These are phyloP conservation scores for Dorcus hopei DNA, from an alignment of 2,888 invertebrate species.

Conservation along the genomic window DNA sequence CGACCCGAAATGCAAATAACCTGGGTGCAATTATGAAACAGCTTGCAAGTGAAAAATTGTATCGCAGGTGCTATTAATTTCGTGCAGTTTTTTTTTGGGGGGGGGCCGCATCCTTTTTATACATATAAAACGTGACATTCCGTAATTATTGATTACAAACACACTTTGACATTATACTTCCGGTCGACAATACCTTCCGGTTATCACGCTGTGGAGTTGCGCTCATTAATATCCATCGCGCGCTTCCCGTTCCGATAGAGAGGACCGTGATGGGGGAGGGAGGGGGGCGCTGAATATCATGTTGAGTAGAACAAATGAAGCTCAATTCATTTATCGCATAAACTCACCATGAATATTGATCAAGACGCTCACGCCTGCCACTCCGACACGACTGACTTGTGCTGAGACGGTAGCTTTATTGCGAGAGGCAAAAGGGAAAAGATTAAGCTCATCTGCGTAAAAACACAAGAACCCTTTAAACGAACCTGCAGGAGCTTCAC, in stretches of 20 bases:
- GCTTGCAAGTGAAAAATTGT: no score
- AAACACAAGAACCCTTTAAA: no score
- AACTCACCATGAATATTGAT: slow-evolving; percentile 35
- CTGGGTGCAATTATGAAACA: no score
- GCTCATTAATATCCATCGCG: slow-evolving; percentile 2
- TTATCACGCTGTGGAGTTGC: neutral
- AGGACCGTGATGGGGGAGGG: neutral
- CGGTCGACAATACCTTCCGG: slow-evolving; percentile 1
- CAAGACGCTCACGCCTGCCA: slow-evolving; percentile 13
- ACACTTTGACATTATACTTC: neutral
- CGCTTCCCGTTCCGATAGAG: neutral
- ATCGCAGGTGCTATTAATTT: no score
- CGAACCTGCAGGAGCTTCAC: no score
- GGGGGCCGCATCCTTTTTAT: no score
- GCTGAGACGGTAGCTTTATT: slow-evolving; percentile 12
- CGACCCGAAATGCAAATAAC: no score
- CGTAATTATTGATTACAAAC: no score
- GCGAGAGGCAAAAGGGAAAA: neutral
- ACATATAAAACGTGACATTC: no score
- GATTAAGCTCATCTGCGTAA: no score
- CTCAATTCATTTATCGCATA: slow-evolving; percentile 31
- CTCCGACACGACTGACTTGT: no score
- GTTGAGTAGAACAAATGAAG: slow-evolving; percentile 30
- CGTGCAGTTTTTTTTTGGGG: no score
- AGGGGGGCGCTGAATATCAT: slow-evolving; percentile 19